Evolutionary conservation across 2,797 vertebrate genomes (phyloP), one percentile per base, ranked within the genome.

Genomic region (Peromyscus melanophrys): DNA sequence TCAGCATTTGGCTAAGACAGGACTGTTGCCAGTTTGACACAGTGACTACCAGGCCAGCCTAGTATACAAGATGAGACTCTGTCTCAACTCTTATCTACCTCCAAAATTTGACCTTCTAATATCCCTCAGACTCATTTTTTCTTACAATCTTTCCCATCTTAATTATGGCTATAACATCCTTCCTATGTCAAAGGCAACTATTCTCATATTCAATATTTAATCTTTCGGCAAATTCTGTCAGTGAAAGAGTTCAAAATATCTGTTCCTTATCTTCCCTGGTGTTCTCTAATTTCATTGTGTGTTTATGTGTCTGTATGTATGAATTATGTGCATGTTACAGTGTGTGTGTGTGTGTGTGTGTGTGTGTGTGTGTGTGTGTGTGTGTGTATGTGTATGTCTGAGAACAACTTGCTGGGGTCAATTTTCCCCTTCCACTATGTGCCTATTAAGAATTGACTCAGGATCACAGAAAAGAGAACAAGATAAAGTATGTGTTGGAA

Each of bases 381-480:
- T n/a, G n/a, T n/a, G n/a, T n/a, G n/a, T n/a, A n/a, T 37, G 34
- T 40, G 21, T 40, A 12, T 9, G n/a, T 40, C 37, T 40, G 65
- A 67, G 31, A 67, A 67, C 29, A 67, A 67, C 65, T 67, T 67
- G 12, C 67, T 69, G 73, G 73, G 73, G 73, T 27, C 73, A 75
- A 13, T 43, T 75, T 10, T 81, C 78, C n/a, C 21, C 52, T 78
- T 81, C 78, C 1, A 37, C 21, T 40, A 59, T 5, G 10, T 81
- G 55, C 55, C n/a, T 59, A 37, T 37, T 81, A 10, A 75, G 40
- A 43, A 75, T 3, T 75, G 55, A 27, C n/a, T 81, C 34, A 81
- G 8, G 37, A 96, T 87, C 49, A 90, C 4, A 87, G 43, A 80
- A 49, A 95, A 86, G 69, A 87, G 31, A 67, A 84, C 77, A 78